Evolutionary conservation across 2,113 vertebrate genomes (phyloP).

Genomic region (Podarcis muralis): DNA sequence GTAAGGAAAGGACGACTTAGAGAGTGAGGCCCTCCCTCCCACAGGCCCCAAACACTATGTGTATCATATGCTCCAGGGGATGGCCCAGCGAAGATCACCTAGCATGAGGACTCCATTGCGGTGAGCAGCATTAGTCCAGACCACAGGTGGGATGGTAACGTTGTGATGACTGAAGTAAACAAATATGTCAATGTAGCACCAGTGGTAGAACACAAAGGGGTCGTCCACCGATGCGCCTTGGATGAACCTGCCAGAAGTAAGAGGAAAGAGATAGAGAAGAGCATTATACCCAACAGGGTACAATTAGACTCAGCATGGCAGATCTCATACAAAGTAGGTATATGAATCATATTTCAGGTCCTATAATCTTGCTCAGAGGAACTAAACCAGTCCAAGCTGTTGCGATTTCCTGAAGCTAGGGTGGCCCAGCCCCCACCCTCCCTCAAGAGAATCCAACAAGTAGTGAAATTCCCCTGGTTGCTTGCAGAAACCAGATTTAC

Average conservation of each 20-base stretch:
- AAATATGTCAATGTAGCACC: constrained; percentile 92
- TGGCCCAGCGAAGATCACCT: constrained; percentile 73
- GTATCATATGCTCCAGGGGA: not conserved
- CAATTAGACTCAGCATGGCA: not conserved
- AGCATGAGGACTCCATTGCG: constrained; percentile 86
- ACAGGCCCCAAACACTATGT: not conserved
- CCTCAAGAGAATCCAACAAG: not conserved
- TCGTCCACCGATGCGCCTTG: constrained; percentile 79
- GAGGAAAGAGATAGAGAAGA: not conserved
- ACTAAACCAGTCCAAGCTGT: not conserved
- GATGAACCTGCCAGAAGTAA: constrained; percentile 79
- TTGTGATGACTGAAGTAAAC: constrained; percentile 93
- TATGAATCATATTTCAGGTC: too few relatives aligned
- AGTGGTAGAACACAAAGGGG: constrained; percentile 95
- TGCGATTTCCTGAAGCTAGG: not conserved
- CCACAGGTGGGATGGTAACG: constrained; percentile 89
- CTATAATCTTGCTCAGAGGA: not conserved
- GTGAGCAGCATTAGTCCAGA: constrained; percentile 93
- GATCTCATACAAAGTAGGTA: not conserved
- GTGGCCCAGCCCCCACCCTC: not conserved
- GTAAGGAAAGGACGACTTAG: too few relatives aligned
- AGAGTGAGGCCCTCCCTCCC: not conserved
- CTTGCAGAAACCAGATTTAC: not conserved
- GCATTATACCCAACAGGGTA: not conserved
- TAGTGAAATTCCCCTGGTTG: not conserved